phyloP scores from a whole-genome alignment of 2,113 vertebrate species.

The Ondatra zibethicus region DNA sequence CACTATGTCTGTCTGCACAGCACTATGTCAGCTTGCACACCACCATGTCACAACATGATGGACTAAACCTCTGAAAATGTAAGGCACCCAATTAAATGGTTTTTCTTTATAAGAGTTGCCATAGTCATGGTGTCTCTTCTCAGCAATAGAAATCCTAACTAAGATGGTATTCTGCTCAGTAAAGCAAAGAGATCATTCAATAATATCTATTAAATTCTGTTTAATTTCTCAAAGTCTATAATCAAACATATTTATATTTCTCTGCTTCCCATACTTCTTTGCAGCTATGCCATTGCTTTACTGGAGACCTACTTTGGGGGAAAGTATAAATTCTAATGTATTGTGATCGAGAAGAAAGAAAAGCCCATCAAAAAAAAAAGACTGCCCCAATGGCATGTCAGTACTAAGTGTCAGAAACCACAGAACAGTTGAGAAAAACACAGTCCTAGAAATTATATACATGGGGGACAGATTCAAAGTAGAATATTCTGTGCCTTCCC shows the following conservation, averaged over 20 bases:
- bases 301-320: neutral
- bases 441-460: neutral
- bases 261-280: neutral
- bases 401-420: conserved; percentile 44
- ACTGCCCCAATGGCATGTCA: neutral
- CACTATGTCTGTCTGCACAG: too few species aligned
- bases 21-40: neutral
- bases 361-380: neutral
- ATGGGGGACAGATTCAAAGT: neutral
- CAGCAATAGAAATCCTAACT: neutral
- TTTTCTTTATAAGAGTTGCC: neutral
- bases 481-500: neutral
- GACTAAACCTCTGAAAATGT: neutral
- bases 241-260: neutral
- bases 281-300: neutral
- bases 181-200: neutral
- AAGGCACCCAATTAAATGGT: neutral
- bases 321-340: conserved; percentile 27
- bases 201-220: neutral
- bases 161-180: neutral
- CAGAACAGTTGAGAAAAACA: conserved; percentile 40
- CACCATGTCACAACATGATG: neutral
- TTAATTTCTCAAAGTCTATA: neutral
- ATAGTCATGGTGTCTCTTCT: neutral
- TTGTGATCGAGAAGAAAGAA: conserved; percentile 33